Base-by-base conservation (phyloP, 2,113 vertebrate genomes). In the Semicossyphus pulcher region DNA sequence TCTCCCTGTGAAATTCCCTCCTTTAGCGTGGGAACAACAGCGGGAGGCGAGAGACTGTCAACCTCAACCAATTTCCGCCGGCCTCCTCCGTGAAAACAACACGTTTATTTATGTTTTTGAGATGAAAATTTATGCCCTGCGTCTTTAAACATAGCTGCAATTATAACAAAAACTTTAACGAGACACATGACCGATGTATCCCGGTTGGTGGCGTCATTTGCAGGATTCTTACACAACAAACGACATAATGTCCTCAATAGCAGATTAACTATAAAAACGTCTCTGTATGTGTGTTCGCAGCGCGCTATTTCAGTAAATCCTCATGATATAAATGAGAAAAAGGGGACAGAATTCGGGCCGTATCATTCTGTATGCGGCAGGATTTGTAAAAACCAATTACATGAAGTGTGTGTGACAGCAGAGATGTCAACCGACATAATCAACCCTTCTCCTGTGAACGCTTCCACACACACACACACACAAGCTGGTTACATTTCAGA, bases 11-110 rank as follows among this genome's bases (percentile, higher is more conserved):
- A 72, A 66, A 78, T 66, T 37, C n/a, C 21, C 72, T n/a, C 21
- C 62, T 72, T 72, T 63, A 64, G 65, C 74, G 31, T 71, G 61
- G 44, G 37, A 65, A 63, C 61, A 69, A 60, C 83, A 77, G 57
- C 15, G 2, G 5, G 2, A 66, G 45, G 48, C 39, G 7, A 67
- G 26, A 71, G 6, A 67, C 60, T 28, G 44, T 77, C 59, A 61
- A 31, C 32, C 64, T 63, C 36, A 16, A n/a, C 56, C 51, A 37
- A 60, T 76, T 70, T 74, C 47, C 28, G 45, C 65, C 48, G 63
- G 63, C 52, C 52, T 59, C 34, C 26, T 61, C 32, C 23, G 14
- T 37, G 39, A 64, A 67, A 72, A 65, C 2, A 42, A 63, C 25
- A 57, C 59, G 39, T 52, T 59, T 73, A 16, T 62, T 76, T 28